Evolutionary conservation across 2,797 vertebrate genomes (phyloP), one percentile per base, ranked within the genome.

Genomic region (Catamblyrhynchus diadema): DNA sequence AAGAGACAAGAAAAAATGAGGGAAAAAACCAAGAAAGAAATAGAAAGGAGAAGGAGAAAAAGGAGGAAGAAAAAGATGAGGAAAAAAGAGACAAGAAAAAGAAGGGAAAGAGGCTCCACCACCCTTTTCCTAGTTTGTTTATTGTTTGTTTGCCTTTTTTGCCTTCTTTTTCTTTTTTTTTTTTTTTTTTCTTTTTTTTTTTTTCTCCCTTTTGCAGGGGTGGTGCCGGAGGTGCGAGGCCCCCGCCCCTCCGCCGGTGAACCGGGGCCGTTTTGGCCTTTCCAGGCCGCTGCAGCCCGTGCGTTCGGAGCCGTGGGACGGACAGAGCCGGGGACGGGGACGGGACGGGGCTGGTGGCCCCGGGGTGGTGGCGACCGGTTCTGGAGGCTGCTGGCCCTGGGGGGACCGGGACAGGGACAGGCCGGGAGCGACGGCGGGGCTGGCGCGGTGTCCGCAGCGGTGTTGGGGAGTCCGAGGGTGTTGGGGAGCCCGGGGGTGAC

Each of bases 401-500:
- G 51, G 28, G 35, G 6, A 19, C 28, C 8, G 50, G 37, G 30
- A 23, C 48, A 8, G 47, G 14, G 47, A 23, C 23, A 7, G 51
- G 32, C 41, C 41, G 15, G 54, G 33, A 32, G 54, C 54, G 25
- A 4, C 27, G 42, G 44, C 22, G 14, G 35, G 11, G 35, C 45
- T 12, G 72, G 30, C 28, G 22, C 22, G 19, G 30, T 53, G 51
- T 20, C 51, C 51, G 18, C 51, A 21, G 19, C 19, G 8, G 19
- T 14, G 51, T 4, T 14, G 32, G 32, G 19, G 32, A 32, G 2
- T 12, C 30, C 25, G 6, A 14, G 47, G 47, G 47, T 25, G 24
- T 0, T 2, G 21, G 22, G 41, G 28, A 39, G 37, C 23, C 23
- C n/a, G 4, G 41, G 19, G n/a, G 12, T 25, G 37, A 2, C 4